Evolutionary conservation across 1,140 invertebrate species (phyloP), one percentile per base, ranked within the genome.

Genomic region (Euglossa dilemma): DNA sequence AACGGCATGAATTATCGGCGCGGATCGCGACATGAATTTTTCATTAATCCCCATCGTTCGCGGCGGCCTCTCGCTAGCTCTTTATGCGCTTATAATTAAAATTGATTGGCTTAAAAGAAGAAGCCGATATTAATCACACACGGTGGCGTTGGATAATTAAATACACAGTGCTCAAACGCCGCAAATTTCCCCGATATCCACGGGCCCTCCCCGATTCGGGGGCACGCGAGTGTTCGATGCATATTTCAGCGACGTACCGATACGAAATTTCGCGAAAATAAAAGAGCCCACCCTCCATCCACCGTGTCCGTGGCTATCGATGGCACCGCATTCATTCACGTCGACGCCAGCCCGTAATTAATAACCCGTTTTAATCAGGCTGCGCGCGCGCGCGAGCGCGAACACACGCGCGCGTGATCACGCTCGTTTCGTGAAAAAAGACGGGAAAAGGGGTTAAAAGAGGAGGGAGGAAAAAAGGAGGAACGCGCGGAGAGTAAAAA

Each of bases 291-390:
- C 11, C 5, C 28, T 23, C 54, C n/a, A 28, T 71, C 52, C 52
- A 14, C 28, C 47, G n/a, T 77, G 50, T 36, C 50, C 20, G 45
- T 52, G 91, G 88, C 90, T 89, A 90, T 92, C 87, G 89, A 82
- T 69, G 85, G 84, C 83, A 83, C 72, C 85, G 89, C 89, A 89
- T 91, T 92, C 91, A 91, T 92, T 87, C 91, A 86, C 89, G 88
- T 92, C 88, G 89, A 86, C 86, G 82, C 90, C 89, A 87, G 85
- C 74, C 85, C 70, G 89, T 91, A 93, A 93, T 93, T 93, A 93
- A 93, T 93, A 93, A 92, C 91, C 91, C 91, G 87, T 93, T 93
- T 92, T 92, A 93, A 93, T 82, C 80, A 82, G 52, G 61, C 56
- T 36, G 56, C 61, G 47, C 12, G 71, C 43, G 69, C 28, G 47